Evolutionary conservation across 2,113 vertebrate species (phyloP), one percentile per base, ranked within the genome.

Genomic region (Phoenicopterus ruber): DNA sequence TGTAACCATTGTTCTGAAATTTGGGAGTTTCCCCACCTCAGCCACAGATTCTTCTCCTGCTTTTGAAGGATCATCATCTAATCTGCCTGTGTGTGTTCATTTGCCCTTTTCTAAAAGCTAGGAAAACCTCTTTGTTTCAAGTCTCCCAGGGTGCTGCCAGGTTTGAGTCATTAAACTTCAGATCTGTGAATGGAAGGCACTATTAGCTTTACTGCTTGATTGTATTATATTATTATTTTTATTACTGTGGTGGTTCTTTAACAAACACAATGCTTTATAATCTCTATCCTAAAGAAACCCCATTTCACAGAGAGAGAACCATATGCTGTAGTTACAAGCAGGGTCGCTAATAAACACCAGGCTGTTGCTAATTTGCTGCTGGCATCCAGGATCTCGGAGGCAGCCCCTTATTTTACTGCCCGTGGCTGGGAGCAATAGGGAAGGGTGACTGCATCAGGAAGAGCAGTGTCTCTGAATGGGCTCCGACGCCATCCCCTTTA

Each of bases 81-180:
- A 81, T 94, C 63, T 24, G 11, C 13, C 20, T 67, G 2, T 52
- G 8, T 40, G 15, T 59, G 24, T 52, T 94, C 19, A 49, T 87
- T 87, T 93, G 18, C 28, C 38, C 13, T 76, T 79, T 90, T 78
- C 22, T 71, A 44, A 71, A 13, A 85, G 31, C 58, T 61, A 84
- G 47, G 50, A 50, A 86, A 88, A 70, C 32, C 22, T 67, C 17
- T 70, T 66, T 19, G 77, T 69, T 76, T 36, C 46, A 70, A 26
- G 31, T 47, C 21, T 86, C 31, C 29, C 26, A 79, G 52, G 9
- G 19, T 65, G 36, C 44, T 88, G 24, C 66, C 57, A 85, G 31
- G 32, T 96, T 93, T 71, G 44, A 76, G 52, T 79, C 47, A 72
- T 86, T 95, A 79, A 95, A 87, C 47, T 63, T 88, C 63, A 86